Conservation (phyloP, 2,113 vertebrate genomes). For the Dissostichus mawsoni region DNA sequence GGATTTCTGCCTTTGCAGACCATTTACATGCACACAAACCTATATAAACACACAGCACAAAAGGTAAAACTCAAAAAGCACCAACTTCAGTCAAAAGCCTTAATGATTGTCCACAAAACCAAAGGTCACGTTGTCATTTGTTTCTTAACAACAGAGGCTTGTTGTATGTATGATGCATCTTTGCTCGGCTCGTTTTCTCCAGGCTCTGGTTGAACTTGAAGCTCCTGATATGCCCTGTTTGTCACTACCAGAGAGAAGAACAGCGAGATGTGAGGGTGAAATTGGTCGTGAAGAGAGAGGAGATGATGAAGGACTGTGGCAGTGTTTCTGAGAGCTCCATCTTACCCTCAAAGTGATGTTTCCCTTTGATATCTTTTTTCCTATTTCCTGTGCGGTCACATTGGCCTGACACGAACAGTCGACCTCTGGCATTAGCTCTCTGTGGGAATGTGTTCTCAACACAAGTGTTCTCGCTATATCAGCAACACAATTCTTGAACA, state of each 20-base stretch:
- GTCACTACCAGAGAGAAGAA: constrained; percentile 44
- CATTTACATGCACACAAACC: no score
- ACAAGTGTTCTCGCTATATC: constrained; percentile 15
- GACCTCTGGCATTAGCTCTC: constrained; percentile 55
- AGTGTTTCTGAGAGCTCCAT: constrained; percentile 51
- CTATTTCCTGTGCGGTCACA: constrained; percentile 39
- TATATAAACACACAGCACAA: no score
- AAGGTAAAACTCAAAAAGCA: no score
- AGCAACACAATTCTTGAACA: constrained; percentile 14
- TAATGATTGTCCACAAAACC: neutral
- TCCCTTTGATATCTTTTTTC: constrained; percentile 56
- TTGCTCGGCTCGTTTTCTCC: constrained; percentile 33
- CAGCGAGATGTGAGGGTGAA: constrained; percentile 58
- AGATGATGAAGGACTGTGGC: constrained; percentile 58
- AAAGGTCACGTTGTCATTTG: neutral
- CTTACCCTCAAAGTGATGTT: constrained; percentile 52
- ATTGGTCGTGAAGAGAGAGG: constrained; percentile 52
- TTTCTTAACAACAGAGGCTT: neutral
- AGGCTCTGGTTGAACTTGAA: constrained; percentile 32
- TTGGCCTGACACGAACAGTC: constrained; percentile 39
- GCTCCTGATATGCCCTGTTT: constrained; percentile 39
- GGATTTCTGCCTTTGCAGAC: no score
- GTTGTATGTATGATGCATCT: neutral
- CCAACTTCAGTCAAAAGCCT: neutral
- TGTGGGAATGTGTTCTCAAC: constrained; percentile 30